These are phyloP conservation scores for Cantharis flavilabris DNA, from an alignment of 2,888 invertebrate genomes.

Conservation along the genomic window DNA sequence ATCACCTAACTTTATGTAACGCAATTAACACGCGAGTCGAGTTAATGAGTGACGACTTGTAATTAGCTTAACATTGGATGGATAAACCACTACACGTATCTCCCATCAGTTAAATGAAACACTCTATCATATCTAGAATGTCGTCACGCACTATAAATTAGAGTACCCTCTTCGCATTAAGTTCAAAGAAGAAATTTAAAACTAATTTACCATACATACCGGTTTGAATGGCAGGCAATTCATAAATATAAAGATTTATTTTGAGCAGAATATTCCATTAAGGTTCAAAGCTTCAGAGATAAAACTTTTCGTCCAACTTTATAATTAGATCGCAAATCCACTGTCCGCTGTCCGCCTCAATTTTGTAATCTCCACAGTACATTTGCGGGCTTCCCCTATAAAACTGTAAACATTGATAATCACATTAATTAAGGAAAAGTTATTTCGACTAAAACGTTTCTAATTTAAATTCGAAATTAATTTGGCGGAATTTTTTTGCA, in stretches of 20 bases:
- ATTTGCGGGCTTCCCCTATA: constrained; percentile 28
- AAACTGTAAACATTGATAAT: constrained; percentile 40
- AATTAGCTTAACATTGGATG: constrained; percentile 54
- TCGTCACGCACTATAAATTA: constrained; percentile 27
- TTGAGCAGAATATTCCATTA: constrained; percentile 16
- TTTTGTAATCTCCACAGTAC: constrained; percentile 31
- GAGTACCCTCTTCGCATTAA: constrained; percentile 17
- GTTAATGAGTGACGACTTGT: constrained; percentile 55
- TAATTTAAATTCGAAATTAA: neutral
- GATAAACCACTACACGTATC: constrained; percentile 49
- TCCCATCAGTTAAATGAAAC: constrained; percentile 43
- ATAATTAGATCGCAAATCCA: constrained; percentile 46
- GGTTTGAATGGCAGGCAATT: constrained; percentile 18
- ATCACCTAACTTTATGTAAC: constrained; percentile 36
- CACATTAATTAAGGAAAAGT: constrained; percentile 34
- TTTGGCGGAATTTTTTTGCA: constrained; percentile 34
- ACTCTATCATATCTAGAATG: constrained; percentile 35
- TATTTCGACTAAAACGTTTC: constrained; percentile 4
- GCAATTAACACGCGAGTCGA: constrained; percentile 43
- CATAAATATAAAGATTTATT: constrained; percentile 26
- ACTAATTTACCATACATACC: constrained; percentile 11
- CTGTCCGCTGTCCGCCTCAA: constrained; percentile 33
- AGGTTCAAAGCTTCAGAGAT: constrained; percentile 29
- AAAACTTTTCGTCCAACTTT: constrained; percentile 41
- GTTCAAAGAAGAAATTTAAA: constrained; percentile 23